Evolutionary conservation across 2,113 vertebrate genomes (phyloP).

Genomic region (Tetraodon nigroviridis): DNA sequence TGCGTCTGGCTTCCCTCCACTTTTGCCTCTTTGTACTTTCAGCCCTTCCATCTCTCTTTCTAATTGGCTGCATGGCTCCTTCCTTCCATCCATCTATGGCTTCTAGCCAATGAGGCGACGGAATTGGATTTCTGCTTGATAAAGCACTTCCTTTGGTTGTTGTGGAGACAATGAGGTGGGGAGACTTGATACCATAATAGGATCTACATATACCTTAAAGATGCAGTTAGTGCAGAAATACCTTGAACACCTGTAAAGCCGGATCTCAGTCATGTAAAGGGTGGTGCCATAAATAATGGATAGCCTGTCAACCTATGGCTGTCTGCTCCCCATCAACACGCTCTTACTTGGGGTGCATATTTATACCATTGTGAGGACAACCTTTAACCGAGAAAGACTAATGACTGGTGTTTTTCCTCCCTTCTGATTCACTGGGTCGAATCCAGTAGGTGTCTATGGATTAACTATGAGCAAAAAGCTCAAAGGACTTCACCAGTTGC

Average conservation of each 20-base stretch:
- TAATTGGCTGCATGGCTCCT: constrained; percentile 61
- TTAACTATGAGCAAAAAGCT: neutral
- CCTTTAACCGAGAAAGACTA: constrained; percentile 42
- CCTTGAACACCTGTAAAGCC: constrained; percentile 24
- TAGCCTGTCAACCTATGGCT: constrained; percentile 32
- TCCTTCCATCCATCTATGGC: constrained; percentile 58
- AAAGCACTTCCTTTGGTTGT: constrained; percentile 65
- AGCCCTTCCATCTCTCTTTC: constrained; percentile 42
- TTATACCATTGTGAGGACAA: constrained; percentile 20
- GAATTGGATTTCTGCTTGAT: constrained; percentile 72
- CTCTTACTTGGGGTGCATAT: constrained; percentile 8
- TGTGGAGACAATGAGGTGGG: constrained; percentile 44
- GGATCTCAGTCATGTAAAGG: constrained; percentile 15
- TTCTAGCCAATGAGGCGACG: constrained; percentile 64
- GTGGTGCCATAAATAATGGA: constrained; percentile 24
- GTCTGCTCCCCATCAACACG: constrained; percentile 16
- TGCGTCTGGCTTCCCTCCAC: no score
- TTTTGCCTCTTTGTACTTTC: neutral
- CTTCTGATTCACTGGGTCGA: constrained; percentile 23
- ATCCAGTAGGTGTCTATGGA: constrained; percentile 15
- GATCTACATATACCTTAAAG: constrained; percentile 31
- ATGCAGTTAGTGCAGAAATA: constrained; percentile 17
- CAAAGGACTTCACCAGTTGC: constrained; percentile 35
- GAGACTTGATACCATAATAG: constrained; percentile 28
- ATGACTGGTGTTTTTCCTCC: constrained; percentile 28